Base-by-base conservation (phyloP, 2,113 vertebrate species). In the Suncus etruscus region DNA sequence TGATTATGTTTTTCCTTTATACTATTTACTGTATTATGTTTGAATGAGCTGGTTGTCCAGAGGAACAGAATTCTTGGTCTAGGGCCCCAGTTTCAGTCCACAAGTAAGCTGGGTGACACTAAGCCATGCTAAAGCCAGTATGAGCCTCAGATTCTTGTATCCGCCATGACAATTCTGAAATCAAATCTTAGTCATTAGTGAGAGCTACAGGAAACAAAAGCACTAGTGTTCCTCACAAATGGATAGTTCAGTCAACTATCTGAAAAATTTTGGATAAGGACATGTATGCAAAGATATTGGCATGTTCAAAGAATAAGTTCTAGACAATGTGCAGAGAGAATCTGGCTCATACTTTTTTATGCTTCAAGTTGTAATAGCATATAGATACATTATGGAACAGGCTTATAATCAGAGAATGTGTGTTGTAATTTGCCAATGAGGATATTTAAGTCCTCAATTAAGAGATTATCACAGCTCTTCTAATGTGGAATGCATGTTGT, bases 401-500 rank as follows among this genome's bases (percentile, higher is more conserved):
- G 31, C 73, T 77, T 93, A 47, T 39, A 89, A 79, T 95, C 77
- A 87, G 84, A 78, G 32, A 86, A 72, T 94, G 69, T 20, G 18
- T 78, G 15, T 83, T 80, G 83, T 68, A 69, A 86, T 96, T 88
- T 94, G 66, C 82, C 47, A 78, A 83, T 66, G 83, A 91, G 76
- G 95, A 90, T 88, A 86, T 87, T 94, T 92, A 72, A 47, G 25
- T 65, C 58, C 51, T 92, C 87, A 87, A 81, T 95, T 76, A 91
- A 74, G 31, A 90, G 29, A 81, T 69, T 89, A 90, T 89, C 91
- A 85, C 54, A 91, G 63, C 29, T 63, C 90, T 74, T 92, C 63
- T 66, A 24, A 69, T 83, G 31, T 76, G 47, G 65, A 74, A 92
- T 47, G 16, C 47, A 32, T 18, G 50, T 68, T 66, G 39, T 8